Conservation (phyloP, 2,797 vertebrate genomes). For the Premnoplex brunnescens region DNA sequence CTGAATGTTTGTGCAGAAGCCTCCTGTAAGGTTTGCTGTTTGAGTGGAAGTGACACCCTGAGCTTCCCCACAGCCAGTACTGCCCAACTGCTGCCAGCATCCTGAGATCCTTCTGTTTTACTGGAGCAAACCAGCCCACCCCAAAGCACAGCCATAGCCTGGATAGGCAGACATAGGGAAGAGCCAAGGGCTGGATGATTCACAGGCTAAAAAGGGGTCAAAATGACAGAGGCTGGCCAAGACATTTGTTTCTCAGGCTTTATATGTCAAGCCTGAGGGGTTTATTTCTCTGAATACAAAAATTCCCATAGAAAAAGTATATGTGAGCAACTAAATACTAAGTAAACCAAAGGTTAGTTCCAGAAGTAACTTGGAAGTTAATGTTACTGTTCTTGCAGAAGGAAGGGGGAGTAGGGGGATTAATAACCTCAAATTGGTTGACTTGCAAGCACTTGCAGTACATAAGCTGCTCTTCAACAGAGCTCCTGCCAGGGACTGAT, state of each 20-base stretch:
- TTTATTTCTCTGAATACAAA: neutral
- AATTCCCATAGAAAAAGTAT: neutral
- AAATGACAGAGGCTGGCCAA: conserved; percentile 1
- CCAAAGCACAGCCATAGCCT: neutral
- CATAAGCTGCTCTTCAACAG: neutral
- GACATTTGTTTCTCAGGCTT: conserved; percentile 8
- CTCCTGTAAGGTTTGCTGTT: neutral
- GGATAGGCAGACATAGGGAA: neutral
- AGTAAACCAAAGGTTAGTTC: neutral
- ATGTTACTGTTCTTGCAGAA: neutral
- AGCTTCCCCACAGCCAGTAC: neutral
- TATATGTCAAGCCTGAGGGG: neutral
- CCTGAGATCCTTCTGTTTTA: neutral
- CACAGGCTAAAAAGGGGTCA: conserved; percentile 25
- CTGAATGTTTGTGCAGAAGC: neutral
- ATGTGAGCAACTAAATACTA: neutral
- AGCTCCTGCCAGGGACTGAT: neutral
- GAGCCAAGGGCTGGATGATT: conserved; percentile 21
- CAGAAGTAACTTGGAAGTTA: neutral
- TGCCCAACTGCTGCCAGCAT: neutral
- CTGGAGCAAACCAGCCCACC: neutral
- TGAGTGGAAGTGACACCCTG: neutral
- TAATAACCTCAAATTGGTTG: neutral
- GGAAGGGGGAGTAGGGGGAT: accelerated
- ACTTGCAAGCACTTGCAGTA: neutral